phyloP scores from a whole-genome alignment of 1,140 invertebrate genomes.

The Drosophila kohkoa region DNA sequence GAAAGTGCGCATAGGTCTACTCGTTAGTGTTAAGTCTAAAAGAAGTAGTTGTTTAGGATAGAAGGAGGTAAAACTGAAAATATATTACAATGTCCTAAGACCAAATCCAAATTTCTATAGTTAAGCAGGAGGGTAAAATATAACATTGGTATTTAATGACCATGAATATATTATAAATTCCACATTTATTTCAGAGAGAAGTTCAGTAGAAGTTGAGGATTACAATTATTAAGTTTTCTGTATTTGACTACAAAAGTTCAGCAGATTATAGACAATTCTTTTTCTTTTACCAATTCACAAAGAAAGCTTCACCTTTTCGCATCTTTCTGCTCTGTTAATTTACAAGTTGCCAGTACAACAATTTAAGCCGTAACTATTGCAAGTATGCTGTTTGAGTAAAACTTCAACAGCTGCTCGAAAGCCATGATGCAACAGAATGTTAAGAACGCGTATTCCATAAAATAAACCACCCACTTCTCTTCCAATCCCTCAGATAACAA shows the following conservation, averaged over 20 bases:
- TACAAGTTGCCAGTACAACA: not conserved
- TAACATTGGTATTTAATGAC: too few species aligned
- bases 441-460: constrained; percentile 40
- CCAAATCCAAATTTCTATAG: not conserved
- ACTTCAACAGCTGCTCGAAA: constrained; percentile 54
- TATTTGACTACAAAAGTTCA: not conserved
- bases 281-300: not conserved
- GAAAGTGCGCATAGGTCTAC: too few species aligned
- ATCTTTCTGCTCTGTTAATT: not conserved
- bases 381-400: constrained; percentile 35
- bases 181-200: not conserved
- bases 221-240: not conserved
- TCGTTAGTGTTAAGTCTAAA: not conserved
- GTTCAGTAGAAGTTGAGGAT: not conserved
- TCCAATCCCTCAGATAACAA: constrained; percentile 21
- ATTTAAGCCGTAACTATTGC: constrained; percentile 6
- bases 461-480: constrained; percentile 36
- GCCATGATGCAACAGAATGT: constrained; percentile 35
- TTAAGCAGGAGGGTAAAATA: too few species aligned
- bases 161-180: too few species aligned
- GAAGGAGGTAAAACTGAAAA: not conserved
- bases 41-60: not conserved
- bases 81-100: not conserved
- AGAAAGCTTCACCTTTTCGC: not conserved
- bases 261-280: not conserved